Evolutionary conservation across 1,140 invertebrate genomes (phyloP).

Genomic region (Drosophila oshimai): DNA sequence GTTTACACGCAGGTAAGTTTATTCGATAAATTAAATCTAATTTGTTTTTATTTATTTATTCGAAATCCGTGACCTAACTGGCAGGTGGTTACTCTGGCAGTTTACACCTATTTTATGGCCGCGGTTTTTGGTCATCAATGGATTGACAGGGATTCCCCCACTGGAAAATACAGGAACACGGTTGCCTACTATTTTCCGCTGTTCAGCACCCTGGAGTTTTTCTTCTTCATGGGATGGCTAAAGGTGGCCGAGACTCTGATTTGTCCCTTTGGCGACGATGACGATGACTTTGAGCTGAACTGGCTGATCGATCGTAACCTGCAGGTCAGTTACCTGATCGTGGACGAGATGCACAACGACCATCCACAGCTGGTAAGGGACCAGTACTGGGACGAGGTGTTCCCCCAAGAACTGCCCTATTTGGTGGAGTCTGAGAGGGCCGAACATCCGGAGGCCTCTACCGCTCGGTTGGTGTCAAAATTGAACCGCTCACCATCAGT

Average conservation of each 20-base stretch:
- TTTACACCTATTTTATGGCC: constrained; percentile 94
- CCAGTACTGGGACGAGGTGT: constrained; percentile 95
- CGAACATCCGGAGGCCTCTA: constrained; percentile 59
- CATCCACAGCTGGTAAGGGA: constrained; percentile 93
- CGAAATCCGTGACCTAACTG: too few species aligned
- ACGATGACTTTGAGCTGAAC: constrained; percentile 89
- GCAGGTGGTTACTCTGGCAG: constrained; percentile 94
- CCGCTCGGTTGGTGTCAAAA: constrained; percentile 48
- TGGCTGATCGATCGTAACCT: constrained; percentile 95
- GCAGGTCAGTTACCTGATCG: constrained; percentile 93
- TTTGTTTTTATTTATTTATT: not conserved
- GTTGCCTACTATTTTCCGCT: constrained; percentile 92
- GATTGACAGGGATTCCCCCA: constrained; percentile 84
- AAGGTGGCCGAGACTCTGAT: constrained; percentile 92
- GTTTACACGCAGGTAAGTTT: constrained; percentile 92
- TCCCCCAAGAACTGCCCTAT: constrained; percentile 89
- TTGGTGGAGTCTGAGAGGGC: constrained; percentile 49
- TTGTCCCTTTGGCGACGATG: constrained; percentile 94
- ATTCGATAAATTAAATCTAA: too few species aligned
- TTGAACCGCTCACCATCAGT: not conserved
- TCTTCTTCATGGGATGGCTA: constrained; percentile 95
- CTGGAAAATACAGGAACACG: constrained; percentile 55
- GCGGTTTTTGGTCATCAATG: constrained; percentile 90
- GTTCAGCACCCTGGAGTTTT: constrained; percentile 92
- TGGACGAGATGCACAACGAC: constrained; percentile 96